phyloP scores from a whole-genome alignment of 2,113 vertebrate genomes.

The Sitta europaea region DNA sequence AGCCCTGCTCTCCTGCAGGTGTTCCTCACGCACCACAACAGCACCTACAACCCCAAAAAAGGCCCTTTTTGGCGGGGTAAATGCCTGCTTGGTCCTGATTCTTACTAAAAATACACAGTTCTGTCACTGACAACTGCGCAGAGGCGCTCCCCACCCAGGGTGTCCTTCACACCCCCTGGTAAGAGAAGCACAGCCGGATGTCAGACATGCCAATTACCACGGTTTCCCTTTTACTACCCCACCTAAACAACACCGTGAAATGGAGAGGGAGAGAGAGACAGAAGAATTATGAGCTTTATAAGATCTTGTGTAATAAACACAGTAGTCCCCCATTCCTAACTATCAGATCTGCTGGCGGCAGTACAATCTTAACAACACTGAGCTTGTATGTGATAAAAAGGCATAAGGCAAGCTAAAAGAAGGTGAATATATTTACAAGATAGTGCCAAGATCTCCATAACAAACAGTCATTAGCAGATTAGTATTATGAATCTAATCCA shows the following conservation, averaged over 20 bases:
- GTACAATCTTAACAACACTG: background rate
- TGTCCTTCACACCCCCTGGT: background rate
- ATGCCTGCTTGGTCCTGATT: background rate
- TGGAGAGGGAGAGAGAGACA: background rate
- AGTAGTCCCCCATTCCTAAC: background rate
- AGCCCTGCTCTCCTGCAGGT: background rate
- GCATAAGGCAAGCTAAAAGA: background rate
- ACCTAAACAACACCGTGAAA: background rate
- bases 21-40: background rate
- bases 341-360: background rate
- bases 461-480: constrained; percentile 56
- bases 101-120: background rate
- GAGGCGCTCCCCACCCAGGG: background rate
- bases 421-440: constrained; percentile 56
- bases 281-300: background rate
- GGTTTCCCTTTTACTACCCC: background rate
- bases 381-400: background rate
- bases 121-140: background rate
- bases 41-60: background rate
- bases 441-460: constrained; percentile 39
- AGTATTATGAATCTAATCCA: constrained; percentile 60
- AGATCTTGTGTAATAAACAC: background rate
- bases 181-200: background rate
- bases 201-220: background rate
- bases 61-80: background rate